These are phyloP conservation scores for Paedocypris micromegethes DNA, from an alignment of 2,797 vertebrate species.

Conservation along the genomic window DNA sequence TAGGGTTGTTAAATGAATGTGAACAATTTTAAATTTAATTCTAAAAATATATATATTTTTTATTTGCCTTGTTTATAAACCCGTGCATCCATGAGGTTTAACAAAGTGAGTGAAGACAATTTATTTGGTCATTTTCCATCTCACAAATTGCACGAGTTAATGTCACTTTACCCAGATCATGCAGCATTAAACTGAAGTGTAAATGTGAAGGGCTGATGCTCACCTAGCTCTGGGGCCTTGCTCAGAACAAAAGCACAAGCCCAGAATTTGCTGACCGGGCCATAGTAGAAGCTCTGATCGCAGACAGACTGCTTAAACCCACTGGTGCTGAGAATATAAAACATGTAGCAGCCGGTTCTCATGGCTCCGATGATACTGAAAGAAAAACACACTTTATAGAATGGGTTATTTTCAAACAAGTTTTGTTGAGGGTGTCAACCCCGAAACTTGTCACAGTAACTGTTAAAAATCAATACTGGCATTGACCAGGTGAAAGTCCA, in stretches of 20 bases:
- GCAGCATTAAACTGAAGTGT: not conserved
- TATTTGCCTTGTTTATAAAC: no score
- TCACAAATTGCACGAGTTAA: not conserved
- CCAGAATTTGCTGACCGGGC: conserved; percentile 75
- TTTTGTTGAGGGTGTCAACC: not conserved
- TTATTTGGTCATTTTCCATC: no score
- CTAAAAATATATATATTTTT: no score
- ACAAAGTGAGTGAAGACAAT: no score
- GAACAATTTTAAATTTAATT: no score
- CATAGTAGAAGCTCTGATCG: conserved; percentile 58
- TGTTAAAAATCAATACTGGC: conserved; percentile 14
- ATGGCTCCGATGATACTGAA: conserved; percentile 72
- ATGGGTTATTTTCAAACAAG: no score
- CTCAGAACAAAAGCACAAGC: conserved; percentile 73
- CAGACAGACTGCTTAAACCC: conserved; percentile 75
- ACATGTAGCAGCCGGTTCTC: conserved; percentile 67
- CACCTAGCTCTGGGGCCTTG: conserved; percentile 84
- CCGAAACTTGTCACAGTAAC: not conserved
- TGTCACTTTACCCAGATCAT: not conserved
- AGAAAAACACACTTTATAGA: not conserved
- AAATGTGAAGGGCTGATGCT: conserved; percentile 47
- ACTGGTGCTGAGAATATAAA: conserved; percentile 55
- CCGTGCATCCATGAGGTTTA: no score
- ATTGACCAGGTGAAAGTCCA: conserved; percentile 17
- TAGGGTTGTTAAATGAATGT: no score